Evolutionary conservation across 2,113 vertebrate genomes (phyloP).

Genomic region (Trochalopteron elliotii): DNA sequence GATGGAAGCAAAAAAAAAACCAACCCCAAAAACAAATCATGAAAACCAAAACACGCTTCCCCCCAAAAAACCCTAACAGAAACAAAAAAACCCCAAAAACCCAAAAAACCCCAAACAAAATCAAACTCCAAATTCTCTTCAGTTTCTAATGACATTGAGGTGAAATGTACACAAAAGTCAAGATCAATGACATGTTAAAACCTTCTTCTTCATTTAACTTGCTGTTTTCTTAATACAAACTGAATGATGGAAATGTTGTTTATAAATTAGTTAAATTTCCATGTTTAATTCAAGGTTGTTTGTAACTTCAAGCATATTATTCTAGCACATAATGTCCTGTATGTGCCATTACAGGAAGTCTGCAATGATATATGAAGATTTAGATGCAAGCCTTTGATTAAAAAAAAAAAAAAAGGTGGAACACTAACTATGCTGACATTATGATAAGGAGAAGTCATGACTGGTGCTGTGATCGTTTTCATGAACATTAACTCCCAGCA

Average conservation of each 20-base stretch:
- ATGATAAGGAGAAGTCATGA: not conserved
- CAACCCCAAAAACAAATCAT: not conserved
- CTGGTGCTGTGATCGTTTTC: not conserved
- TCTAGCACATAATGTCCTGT: not conserved
- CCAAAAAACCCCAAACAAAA: not conserved
- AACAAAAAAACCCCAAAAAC: not conserved
- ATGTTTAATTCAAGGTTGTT: not conserved
- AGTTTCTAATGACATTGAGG: not conserved
- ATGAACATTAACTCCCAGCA: not conserved
- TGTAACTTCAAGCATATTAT: not conserved
- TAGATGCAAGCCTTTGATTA: not conserved
- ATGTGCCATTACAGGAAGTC: not conserved
- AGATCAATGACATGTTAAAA: not conserved
- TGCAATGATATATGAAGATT: not conserved
- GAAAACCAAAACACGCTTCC: not conserved
- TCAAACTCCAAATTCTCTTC: not conserved
- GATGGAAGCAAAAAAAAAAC: not conserved
- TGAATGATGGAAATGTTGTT: not conserved
- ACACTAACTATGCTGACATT: not conserved
- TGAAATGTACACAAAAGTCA: not conserved
- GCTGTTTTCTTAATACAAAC: not conserved
- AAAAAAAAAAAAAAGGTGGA: not conserved
- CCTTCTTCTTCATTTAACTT: not conserved
- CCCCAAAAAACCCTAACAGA: rapidly evolving
- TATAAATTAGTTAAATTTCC: not conserved